These are phyloP conservation scores for Hippoglossus stenolepis DNA, from an alignment of 2,113 vertebrate species.

Conservation along the genomic window DNA sequence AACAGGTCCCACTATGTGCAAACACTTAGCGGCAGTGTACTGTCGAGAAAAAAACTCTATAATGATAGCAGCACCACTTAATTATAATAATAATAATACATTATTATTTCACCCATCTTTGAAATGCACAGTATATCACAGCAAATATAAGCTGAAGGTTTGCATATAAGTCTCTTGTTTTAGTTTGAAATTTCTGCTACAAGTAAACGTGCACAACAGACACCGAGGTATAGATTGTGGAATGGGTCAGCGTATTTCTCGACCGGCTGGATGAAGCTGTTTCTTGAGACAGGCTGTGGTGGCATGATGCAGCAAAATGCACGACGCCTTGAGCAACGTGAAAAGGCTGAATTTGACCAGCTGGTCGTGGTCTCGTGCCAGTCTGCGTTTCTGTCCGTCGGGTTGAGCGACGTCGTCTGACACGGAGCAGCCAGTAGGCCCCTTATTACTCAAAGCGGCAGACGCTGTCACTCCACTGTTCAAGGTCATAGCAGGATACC, in stretches of 20 bases:
- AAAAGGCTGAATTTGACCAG: conserved; percentile 39
- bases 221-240: conserved; percentile 13
- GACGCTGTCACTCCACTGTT: conserved; percentile 29
- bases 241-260: conserved; percentile 38
- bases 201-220: conserved; percentile 2
- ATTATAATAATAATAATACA: too few relatives aligned
- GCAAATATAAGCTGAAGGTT: too few relatives aligned
- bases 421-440: conserved; percentile 15
- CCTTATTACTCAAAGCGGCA: conserved; percentile 55
- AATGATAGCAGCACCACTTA: too few relatives aligned
- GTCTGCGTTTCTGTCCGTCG: conserved; percentile 38
- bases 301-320: conserved; percentile 60
- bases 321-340: neutral
- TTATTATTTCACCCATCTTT: too few relatives aligned
- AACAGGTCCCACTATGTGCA: too few relatives aligned
- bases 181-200: neutral
- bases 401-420: conserved; percentile 28
- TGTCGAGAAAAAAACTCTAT: too few relatives aligned
- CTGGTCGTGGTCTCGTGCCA: conserved; percentile 29
- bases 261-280: conserved; percentile 16
- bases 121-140: too few relatives aligned
- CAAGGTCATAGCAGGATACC: conserved; percentile 53
- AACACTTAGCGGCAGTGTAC: too few relatives aligned
- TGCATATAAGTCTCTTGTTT: neutral
- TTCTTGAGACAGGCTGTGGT: conserved; percentile 18